Evolutionary conservation across 1,140 invertebrate species (phyloP), one percentile per base, ranked within the genome.

Genomic region (Atta cephalotes): DNA sequence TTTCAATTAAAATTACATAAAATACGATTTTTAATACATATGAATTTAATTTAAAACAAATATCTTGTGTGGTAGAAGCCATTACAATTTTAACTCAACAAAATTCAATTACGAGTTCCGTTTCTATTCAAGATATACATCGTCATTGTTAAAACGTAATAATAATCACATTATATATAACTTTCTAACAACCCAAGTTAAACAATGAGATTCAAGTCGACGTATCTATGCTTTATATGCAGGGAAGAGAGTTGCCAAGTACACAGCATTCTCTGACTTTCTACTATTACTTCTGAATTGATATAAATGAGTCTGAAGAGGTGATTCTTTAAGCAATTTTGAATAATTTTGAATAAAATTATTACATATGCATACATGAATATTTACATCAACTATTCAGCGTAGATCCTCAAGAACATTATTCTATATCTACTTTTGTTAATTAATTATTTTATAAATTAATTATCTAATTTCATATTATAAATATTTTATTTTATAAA

Each of bases 141-240:
- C 35, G 21, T 21, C 58, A 5, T 51, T 51, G 28, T 84, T 84
- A 84, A 84, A 76, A 84, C n/a, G 16, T 81, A 81, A 71, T 84
- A 56, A 84, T 35, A 62, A 84, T 72, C 0, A 51, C 18, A 66
- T 80, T 72, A 58, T 51, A 53, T 81, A 81, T 49, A 74, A 63
- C 70, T 84, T 76, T 74, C 35, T 74, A 76, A 84, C 80, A 76
- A 74, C 4, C 12, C 25, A 74, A 82, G 68, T 82, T 74, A 60
- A 82, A 82, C 56, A 74, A 62, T 14, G 18, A 56, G 49, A 68
- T 6, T 28, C 18, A 35, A 31, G 21, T 62, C 39, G 18, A 18
- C 25, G 49, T 51, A 74, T 49, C 7, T 82, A 49, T 62, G 39
- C 9, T 76, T 49, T 21, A n/a, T 74, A 28, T 16, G 39, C 56